Conservation (phyloP, 1,140 invertebrate species). For the Apis dorsata region DNA sequence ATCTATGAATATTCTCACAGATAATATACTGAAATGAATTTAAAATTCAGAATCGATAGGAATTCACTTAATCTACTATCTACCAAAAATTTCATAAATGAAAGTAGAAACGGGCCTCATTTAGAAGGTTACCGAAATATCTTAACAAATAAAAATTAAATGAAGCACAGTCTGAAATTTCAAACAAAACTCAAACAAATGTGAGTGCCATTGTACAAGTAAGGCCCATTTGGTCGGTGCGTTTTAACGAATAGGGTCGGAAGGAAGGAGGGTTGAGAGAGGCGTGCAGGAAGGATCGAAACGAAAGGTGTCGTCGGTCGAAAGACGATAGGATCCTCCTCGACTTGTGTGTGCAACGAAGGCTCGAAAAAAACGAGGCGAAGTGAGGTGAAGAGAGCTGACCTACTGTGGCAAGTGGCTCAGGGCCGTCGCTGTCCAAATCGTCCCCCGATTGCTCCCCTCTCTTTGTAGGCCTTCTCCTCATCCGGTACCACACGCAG, state of each 20-base stretch:
- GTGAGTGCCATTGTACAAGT: not conserved
- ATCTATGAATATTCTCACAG: too few relatives aligned
- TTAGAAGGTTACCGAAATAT: too few relatives aligned
- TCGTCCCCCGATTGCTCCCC: constrained; percentile 58
- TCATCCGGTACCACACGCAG: constrained; percentile 57
- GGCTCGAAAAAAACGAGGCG: constrained; percentile 72
- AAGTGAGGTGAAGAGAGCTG: constrained; percentile 76
- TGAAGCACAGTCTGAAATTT: too few relatives aligned
- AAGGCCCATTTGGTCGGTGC: not conserved
- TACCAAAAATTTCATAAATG: too few relatives aligned
- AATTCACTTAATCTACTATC: too few relatives aligned
- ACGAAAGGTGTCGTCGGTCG: constrained; percentile 27
- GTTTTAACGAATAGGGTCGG: not conserved
- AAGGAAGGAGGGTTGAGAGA: not conserved
- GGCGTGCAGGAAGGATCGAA: constrained; percentile 7
- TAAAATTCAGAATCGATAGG: too few relatives aligned
- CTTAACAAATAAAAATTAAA: too few relatives aligned
- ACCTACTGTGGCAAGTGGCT: constrained; percentile 78
- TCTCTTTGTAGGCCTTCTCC: constrained; percentile 42
- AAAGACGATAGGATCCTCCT: constrained; percentile 39
- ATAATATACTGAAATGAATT: too few relatives aligned
- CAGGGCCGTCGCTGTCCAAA: constrained; percentile 79
- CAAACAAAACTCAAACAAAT: too few relatives aligned
- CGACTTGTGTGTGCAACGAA: constrained; percentile 63
- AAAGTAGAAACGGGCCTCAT: too few relatives aligned